Conservation (phyloP, 1,140 invertebrate genomes). For the Halesus radiatus region DNA sequence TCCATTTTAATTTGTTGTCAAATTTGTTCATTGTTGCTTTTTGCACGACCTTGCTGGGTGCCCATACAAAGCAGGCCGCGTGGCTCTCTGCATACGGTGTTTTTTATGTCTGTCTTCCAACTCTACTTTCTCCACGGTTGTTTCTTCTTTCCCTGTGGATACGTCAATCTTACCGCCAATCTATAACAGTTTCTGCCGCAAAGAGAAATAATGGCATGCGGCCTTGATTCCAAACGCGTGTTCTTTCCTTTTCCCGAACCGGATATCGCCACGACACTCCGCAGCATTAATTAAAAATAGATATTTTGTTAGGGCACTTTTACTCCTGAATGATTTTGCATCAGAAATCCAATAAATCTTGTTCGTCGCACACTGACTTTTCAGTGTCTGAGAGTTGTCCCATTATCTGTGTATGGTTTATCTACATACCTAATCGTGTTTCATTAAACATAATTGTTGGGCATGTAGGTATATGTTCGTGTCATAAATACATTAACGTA, state of each 20-base stretch:
- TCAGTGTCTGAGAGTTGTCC: too few relatives aligned
- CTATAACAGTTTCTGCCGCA: conserved; percentile 17
- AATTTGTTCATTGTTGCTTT: too few relatives aligned
- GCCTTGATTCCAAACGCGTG: conserved; percentile 9
- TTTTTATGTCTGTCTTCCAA: background rate
- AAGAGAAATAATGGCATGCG: conserved; percentile 11
- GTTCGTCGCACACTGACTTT: too few relatives aligned
- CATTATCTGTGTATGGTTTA: too few relatives aligned
- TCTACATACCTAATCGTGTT: too few relatives aligned
- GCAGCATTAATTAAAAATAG: background rate
- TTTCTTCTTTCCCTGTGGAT: conserved; percentile 5
- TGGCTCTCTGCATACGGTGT: background rate
- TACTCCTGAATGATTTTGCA: too few relatives aligned
- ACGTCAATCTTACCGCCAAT: conserved; percentile 5
- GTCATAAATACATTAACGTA: too few relatives aligned
- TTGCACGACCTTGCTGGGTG: background rate
- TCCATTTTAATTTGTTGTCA: too few relatives aligned
- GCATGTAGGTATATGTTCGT: too few relatives aligned
- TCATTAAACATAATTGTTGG: too few relatives aligned
- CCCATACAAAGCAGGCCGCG: background rate
- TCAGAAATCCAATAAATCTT: too few relatives aligned
- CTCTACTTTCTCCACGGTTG: conserved; percentile 17
- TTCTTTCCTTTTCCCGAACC: conserved; percentile 7
- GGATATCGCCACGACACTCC: background rate
- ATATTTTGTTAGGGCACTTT: too few relatives aligned